Base-by-base conservation (phyloP, 2,797 vertebrate genomes). In the Liparis tanakae region DNA sequence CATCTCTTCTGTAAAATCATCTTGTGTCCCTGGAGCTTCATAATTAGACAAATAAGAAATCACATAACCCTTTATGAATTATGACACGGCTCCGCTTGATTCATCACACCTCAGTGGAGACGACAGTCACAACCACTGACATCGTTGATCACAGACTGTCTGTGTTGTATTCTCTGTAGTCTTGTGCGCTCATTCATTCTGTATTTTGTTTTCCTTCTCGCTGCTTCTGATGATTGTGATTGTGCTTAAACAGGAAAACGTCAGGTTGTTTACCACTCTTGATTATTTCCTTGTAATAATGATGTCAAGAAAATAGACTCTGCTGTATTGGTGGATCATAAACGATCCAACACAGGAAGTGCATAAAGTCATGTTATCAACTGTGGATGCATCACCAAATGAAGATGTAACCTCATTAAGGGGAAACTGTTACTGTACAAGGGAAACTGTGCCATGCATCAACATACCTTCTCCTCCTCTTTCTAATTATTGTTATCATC, bases 231-330 rank as follows among this genome's bases (percentile, higher is more conserved):
- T 78, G 57, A 79, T 67, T 74, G 10, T 70, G 54, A 72, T 74
- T 80, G 72, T 73, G 44, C 58, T 72, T 44, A 39, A 78, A 84
- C 87, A 85, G 87, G 87, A 90, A 87, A 78, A 57, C 68, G 25
- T 53, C 58, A 22, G 22, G 68, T 78, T 88, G 82, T 92, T 92
- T 88, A 79, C 79, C 7, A 51, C 70, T 55, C 73, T 41, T 95
- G 92, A 87, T 88, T 85, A 94, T 90, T 80, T 83, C 78, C 72
- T 87, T 94, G 92, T 94, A 92, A 91, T 83, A 87, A 60, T 12
- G 82, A 79, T 79, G 44, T 84, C 10, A 15, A 82, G 62, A 88
- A 80, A 61, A 64, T 54, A 39, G 34, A 55, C 65, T 41, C 46
- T 54, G 33, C 30, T 10, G 3, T 14, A 0, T 50, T 48, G 57